Percentiles rank a stretch among this genome's conserved stretches.
phyloP scores from a whole-genome alignment of 2,113 vertebrate genomes.

The Centropus unirufus region DNA sequence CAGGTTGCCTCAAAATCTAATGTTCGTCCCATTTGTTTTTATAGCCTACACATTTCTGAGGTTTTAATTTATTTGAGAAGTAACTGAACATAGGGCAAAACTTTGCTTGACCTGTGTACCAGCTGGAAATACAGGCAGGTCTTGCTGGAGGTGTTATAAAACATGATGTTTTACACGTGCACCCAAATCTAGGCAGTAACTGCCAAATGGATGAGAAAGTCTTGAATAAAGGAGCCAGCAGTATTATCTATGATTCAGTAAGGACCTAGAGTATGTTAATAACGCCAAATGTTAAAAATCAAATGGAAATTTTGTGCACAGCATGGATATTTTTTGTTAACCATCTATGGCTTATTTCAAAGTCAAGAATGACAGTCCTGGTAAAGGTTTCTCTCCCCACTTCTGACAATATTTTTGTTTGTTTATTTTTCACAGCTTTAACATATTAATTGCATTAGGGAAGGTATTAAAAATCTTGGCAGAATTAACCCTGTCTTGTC shows the following conservation, averaged over 20 bases:
- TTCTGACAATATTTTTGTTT: not conserved
- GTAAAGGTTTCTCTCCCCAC: not conserved
- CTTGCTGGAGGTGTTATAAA: not conserved
- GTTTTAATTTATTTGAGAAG: not conserved
- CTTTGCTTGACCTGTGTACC: not conserved
- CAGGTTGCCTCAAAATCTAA: not conserved
- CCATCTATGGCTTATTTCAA: not conserved
- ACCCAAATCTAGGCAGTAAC: not conserved
- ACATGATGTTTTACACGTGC: not conserved
- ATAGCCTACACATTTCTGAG: not conserved
- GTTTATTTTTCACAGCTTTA: not conserved
- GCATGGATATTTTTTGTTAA: not conserved
- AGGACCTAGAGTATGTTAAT: not conserved
- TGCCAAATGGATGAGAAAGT: not conserved
- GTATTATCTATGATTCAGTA: not conserved
- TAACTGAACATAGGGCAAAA: not conserved
- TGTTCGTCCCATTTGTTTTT: not conserved
- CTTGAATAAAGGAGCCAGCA: not conserved
- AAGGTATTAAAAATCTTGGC: not conserved
- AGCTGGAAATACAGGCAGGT: not conserved
- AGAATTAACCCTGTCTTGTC: not conserved
- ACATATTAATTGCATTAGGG: not conserved
- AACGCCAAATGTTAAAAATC: not conserved
- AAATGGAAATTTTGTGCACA: not conserved
- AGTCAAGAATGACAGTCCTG: not conserved